A percentile compares a stretch with the other conserved stretches of the same genome.
phyloP scores from a whole-genome alignment of 1,140 invertebrate species.

The Drosophila miranda region DNA sequence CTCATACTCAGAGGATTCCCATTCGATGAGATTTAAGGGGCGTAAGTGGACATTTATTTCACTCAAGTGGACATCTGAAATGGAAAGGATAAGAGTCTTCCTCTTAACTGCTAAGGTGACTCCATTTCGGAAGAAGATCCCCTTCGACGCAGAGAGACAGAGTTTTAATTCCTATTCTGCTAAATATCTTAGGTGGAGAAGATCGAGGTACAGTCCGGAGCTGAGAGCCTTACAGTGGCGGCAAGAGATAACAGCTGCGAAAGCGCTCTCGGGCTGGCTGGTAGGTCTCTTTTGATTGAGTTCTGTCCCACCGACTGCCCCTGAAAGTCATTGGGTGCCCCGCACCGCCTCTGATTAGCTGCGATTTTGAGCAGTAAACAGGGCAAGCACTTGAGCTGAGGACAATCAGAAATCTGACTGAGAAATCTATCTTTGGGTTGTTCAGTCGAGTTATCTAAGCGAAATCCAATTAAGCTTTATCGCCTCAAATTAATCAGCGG shows the following conservation, averaged over 20 bases:
- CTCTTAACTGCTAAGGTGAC: too few relatives aligned
- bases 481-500: slow-evolving; percentile 75
- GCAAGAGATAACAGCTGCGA: too few relatives aligned
- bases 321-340: background rate
- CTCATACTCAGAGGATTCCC: background rate
- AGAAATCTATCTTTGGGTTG: slow-evolving; percentile 8
- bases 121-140: too few relatives aligned
- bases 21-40: slow-evolving; percentile 44
- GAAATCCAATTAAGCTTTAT: slow-evolving; percentile 80
- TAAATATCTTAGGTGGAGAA: too few relatives aligned
- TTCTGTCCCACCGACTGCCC: too few relatives aligned
- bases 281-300: too few relatives aligned
- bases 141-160: too few relatives aligned
- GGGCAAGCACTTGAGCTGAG: slow-evolving; percentile 23
- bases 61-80: slow-evolving; percentile 65
- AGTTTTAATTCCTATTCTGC: too few relatives aligned
- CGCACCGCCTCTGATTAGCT: slow-evolving; percentile 53
- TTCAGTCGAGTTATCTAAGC: slow-evolving; percentile 68
- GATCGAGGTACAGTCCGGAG: too few relatives aligned
- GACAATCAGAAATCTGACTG: slow-evolving; percentile 27
- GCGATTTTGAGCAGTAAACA: slow-evolving; percentile 55
- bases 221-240: too few relatives aligned
- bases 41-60: slow-evolving; percentile 72
- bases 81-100: slow-evolving; percentile 15
- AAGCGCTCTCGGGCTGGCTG: too few relatives aligned